A percentile compares a stretch with the other conserved stretches of the same genome.
These are phyloP conservation scores for Cataglyphis hispanica DNA, from an alignment of 1,140 invertebrate species.

Conservation along the genomic window DNA sequence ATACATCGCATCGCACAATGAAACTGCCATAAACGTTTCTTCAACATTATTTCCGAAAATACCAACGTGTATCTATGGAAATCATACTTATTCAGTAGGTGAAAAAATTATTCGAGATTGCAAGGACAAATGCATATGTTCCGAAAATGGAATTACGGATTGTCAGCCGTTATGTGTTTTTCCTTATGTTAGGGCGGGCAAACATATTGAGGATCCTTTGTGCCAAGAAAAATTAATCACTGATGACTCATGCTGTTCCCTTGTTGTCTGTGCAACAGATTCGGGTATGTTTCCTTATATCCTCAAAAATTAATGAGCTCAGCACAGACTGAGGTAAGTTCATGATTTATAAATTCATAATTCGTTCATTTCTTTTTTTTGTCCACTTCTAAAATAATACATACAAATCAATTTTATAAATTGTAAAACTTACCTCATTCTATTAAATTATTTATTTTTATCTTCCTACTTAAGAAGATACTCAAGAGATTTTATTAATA, in stretches of 20 bases:
- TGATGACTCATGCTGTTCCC: slow-evolving; percentile 93
- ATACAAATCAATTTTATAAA: neutral
- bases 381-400: neutral
- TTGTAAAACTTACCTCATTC: neutral
- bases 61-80: slow-evolving; percentile 90
- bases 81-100: slow-evolving; percentile 90
- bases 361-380: neutral
- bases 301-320: neutral
- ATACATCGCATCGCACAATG: slow-evolving; percentile 79
- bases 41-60: slow-evolving; percentile 63
- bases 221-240: slow-evolving; percentile 90
- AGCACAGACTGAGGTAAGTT: neutral
- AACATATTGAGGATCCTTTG: slow-evolving; percentile 89
- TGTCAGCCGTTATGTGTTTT: slow-evolving; percentile 90
- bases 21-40: slow-evolving; percentile 72
- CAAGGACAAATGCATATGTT: slow-evolving; percentile 91
- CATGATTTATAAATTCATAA: neutral
- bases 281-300: slow-evolving; percentile 80
- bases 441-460: neutral
- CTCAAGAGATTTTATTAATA: neutral
- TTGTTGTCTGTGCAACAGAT: slow-evolving; percentile 88
- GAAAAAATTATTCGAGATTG: slow-evolving; percentile 90
- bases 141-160: slow-evolving; percentile 87
- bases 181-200: slow-evolving; percentile 89
- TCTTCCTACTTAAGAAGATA: neutral